phyloP scores from a whole-genome alignment of 2,888 invertebrate genomes.

The Acleris cristana region DNA sequence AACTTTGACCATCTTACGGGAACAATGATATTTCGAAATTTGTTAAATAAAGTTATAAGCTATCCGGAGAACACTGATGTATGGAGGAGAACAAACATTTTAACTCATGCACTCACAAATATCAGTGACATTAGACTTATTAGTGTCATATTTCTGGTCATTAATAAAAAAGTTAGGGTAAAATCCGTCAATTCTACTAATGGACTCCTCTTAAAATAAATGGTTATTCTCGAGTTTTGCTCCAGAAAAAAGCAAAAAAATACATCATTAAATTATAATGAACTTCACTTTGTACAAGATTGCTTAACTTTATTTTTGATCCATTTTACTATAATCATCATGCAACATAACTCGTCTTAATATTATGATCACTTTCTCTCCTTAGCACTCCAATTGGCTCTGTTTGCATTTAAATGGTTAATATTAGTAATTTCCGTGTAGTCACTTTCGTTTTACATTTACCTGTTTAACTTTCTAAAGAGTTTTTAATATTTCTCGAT shows the following conservation, averaged over 20 bases:
- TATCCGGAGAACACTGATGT: too few species aligned
- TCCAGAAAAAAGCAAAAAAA: background rate
- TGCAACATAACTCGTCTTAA: slow-evolving; percentile 22
- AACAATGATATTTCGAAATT: background rate
- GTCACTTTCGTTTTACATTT: slow-evolving; percentile 41
- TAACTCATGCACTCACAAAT: too few species aligned
- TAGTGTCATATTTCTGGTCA: too few species aligned
- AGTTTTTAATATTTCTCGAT: slow-evolving; percentile 41
- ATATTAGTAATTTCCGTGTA: slow-evolving; percentile 38
- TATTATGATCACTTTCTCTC: slow-evolving; percentile 42
- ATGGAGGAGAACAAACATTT: too few species aligned
- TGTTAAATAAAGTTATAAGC: too few species aligned
- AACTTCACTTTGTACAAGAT: background rate
- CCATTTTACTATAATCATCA: background rate
- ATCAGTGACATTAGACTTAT: too few species aligned
- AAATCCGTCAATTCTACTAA: too few species aligned
- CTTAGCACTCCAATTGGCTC: slow-evolving; percentile 33
- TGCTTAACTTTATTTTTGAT: background rate
- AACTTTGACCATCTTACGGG: background rate
- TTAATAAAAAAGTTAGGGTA: too few species aligned
- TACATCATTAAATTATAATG: background rate
- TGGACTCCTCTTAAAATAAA: too few species aligned
- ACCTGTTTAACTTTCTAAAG: slow-evolving; percentile 45
- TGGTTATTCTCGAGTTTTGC: too few species aligned
- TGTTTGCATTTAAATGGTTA: slow-evolving; percentile 39